Evolutionary conservation across 2,113 vertebrate genomes (phyloP), one percentile per base, ranked within the genome.

Genomic region (Columba janthina): DNA sequence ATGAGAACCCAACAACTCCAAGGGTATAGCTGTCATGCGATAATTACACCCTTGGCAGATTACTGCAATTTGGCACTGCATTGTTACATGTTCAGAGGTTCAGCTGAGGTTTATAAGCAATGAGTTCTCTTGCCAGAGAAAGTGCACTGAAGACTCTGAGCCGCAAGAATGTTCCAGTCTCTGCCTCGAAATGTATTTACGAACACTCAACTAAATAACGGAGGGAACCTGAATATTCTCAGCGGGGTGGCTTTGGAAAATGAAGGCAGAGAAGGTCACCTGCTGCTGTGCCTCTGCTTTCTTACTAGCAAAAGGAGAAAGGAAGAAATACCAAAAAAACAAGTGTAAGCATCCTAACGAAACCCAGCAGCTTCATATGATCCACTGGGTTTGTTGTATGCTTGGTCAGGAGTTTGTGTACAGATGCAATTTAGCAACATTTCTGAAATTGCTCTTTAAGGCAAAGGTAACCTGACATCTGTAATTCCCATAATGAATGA

Each of bases 21-120:
- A 96, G 96, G 96, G 92, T 95, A 94, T 18, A 95, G 96, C 96
- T 96, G 96, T 96, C 96, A 94, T 15, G 26, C 94, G 94, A 92
- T 96, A 97, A 97, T 95, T 96, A 96, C 48, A 96, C 90, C 95
- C 90, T 64, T 92, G 92, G 94, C 88, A 90, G 93, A 96, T 95
- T 92, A 94, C 96, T 93, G 95, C 94, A 96, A 95, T 97, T 96
- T 96, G 93, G 92, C 93, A 92, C 93, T 61, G 84, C 90, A 70
- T 66, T 96, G 93, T 94, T 96, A 88, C 90, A 95, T 32, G 76
- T 85, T 93, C 80, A 40, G 95, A 90, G 89, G 94, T 96, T 95
- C 88, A 94, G 94, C 92, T 44, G 69, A 95, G 96, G 44, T 90
- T 94, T 96, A 69, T 50, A 92, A 96, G 95, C 96, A 94, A 75